A percentile compares a stretch with the other conserved stretches of the same genome.
Conservation (phyloP, 2,888 invertebrate genomes). For the Heliconius cydno region DNA sequence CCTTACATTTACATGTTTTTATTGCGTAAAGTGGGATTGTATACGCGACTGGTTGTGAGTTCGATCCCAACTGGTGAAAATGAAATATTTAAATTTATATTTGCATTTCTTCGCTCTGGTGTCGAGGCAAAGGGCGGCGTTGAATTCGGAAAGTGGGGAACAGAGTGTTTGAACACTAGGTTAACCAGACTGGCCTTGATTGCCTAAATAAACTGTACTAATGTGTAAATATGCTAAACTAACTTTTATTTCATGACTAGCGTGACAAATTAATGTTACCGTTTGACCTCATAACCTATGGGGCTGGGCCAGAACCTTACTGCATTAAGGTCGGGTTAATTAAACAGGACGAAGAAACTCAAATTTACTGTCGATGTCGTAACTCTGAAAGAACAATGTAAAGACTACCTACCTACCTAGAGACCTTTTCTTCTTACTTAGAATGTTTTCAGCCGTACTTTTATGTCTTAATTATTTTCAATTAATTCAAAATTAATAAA, state of each 20-base stretch:
- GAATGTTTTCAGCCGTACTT: neutral
- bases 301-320: constrained; percentile 32
- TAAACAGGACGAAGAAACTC: constrained; percentile 29
- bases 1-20: neutral
- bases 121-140: too few relatives aligned
- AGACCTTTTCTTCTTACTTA: neutral
- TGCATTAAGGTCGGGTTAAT: constrained; percentile 36
- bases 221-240: neutral
- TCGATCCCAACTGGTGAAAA: too few relatives aligned
- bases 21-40: neutral
- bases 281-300: constrained; percentile 31
- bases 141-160: too few relatives aligned
- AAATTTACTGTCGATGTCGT: constrained; percentile 8
- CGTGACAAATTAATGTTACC: constrained; percentile 30
- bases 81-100: too few relatives aligned
- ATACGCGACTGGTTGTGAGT: too few relatives aligned
- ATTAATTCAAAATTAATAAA: neutral
- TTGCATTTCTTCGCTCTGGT: too few relatives aligned
- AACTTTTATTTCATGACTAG: neutral
- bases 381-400: constrained; percentile 13
- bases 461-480: neutral
- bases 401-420: constrained; percentile 13
- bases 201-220: neutral
- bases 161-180: too few relatives aligned
- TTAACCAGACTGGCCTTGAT: neutral